A percentile compares a stretch with the other conserved stretches of the same genome.
These are phyloP conservation scores for Aethes cnicana DNA, from an alignment of 2,888 invertebrate species.

Conservation along the genomic window DNA sequence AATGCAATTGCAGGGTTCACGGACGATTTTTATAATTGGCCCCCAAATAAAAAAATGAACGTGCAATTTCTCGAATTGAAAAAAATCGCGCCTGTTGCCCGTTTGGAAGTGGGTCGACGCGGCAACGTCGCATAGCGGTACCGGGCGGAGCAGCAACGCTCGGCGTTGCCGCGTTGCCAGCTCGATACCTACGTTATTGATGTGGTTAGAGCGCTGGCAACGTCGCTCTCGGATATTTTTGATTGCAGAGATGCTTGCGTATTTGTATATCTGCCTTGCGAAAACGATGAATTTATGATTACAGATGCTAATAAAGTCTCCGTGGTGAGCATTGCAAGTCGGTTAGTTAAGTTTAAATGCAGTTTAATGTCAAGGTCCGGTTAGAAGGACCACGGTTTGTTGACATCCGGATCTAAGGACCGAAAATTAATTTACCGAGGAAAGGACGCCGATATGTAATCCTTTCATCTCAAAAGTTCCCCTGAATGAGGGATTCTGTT, in stretches of 20 bases:
- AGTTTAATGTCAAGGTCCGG: too few relatives aligned
- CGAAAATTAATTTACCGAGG: too few relatives aligned
- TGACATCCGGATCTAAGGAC: too few relatives aligned
- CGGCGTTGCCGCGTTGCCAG: slow-evolving; percentile 49
- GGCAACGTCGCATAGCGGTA: slow-evolving; percentile 69
- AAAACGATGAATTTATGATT: too few relatives aligned
- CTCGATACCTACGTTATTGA: slow-evolving; percentile 32
- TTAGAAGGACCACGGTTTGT: too few relatives aligned
- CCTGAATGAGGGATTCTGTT: too few relatives aligned
- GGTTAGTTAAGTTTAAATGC: too few relatives aligned
- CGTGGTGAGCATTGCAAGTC: too few relatives aligned
- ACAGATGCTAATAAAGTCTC: too few relatives aligned
- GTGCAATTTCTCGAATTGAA: slow-evolving; percentile 57
- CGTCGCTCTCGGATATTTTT: slow-evolving; percentile 31
- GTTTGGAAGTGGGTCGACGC: slow-evolving; percentile 58
- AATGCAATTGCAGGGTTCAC: slow-evolving; percentile 6
- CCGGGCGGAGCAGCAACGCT: slow-evolving; percentile 51
- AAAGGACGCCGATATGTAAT: too few relatives aligned
- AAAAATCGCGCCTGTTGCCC: slow-evolving; percentile 48
- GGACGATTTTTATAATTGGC: slow-evolving; percentile 15
- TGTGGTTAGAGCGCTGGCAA: slow-evolving; percentile 33
- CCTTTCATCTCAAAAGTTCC: too few relatives aligned
- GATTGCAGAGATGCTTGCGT: slow-evolving; percentile 25
- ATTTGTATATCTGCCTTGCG: slow-evolving; percentile 20
- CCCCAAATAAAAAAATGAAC: slow-evolving; percentile 44